phyloP scores from a whole-genome alignment of 2,113 vertebrate genomes.

The Lepisosteus oculatus region DNA sequence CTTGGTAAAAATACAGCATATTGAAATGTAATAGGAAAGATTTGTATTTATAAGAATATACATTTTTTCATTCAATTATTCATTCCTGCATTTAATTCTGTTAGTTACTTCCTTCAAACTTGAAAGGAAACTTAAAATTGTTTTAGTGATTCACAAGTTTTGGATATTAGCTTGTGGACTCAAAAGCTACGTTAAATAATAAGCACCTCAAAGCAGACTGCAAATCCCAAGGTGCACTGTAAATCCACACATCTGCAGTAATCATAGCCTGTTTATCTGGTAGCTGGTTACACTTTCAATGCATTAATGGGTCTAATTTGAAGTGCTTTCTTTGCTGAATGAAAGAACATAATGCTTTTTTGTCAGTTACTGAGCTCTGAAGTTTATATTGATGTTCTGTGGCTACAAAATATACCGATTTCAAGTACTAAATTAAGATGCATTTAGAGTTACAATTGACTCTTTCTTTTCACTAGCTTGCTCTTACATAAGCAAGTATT shows the following conservation, averaged over 20 bases:
- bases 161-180: neutral
- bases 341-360: conserved; percentile 8
- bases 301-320: conserved; percentile 17
- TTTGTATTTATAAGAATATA: no score
- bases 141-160: conserved; percentile 19
- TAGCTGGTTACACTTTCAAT: conserved; percentile 17
- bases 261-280: conserved; percentile 17
- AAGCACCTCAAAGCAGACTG: conserved; percentile 4
- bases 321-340: conserved; percentile 30
- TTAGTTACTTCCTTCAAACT: no score
- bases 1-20: no score
- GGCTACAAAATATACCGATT: neutral
- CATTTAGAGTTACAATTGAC: neutral
- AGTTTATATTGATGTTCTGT: neutral
- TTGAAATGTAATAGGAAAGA: no score
- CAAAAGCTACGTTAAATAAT: neutral
- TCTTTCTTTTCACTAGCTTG: neutral
- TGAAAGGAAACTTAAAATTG: conserved; percentile 22
- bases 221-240: neutral
- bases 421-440: neutral
- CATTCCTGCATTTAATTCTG: no score
- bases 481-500: neutral
- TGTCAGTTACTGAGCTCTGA: neutral
- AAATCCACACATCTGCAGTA: conserved; percentile 27
- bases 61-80: no score